These are phyloP conservation scores for Rhinella marina DNA, from an alignment of 2,797 vertebrate genomes.

Conservation along the genomic window DNA sequence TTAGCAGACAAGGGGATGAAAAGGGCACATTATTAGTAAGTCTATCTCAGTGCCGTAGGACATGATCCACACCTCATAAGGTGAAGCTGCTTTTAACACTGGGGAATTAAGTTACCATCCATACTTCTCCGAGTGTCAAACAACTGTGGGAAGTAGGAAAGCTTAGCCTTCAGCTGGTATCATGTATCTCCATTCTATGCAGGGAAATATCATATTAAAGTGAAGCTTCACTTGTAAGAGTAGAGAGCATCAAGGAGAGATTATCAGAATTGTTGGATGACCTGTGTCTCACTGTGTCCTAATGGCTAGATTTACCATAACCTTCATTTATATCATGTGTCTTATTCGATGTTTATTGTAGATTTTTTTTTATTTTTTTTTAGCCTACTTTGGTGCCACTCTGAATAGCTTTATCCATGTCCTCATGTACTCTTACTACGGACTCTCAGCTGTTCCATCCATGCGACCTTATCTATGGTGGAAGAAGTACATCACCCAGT, in stretches of 20 bases:
- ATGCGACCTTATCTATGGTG: slow-evolving; percentile 97
- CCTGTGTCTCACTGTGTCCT: too few species aligned
- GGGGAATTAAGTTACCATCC: background rate
- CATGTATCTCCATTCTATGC: too few species aligned
- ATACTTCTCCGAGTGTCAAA: too few species aligned
- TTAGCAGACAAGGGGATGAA: too few species aligned
- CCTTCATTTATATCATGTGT: background rate
- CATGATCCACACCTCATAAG: background rate
- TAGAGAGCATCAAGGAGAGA: too few species aligned
- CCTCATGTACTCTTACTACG: slow-evolving; percentile 98
- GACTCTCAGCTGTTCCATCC: slow-evolving; percentile 89
- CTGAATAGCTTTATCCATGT: slow-evolving; percentile 97
- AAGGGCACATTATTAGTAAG: too few species aligned
- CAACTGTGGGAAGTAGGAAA: too few species aligned
- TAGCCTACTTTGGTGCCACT: slow-evolving; percentile 93
- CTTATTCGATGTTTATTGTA: background rate
- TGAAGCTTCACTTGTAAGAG: too few species aligned
- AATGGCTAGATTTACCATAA: background rate
- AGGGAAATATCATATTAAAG: too few species aligned
- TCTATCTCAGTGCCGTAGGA: background rate
- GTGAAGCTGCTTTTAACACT: background rate
- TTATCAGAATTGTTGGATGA: too few species aligned
- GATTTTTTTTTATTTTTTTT: slow-evolving; percentile 25
- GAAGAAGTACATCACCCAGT: slow-evolving; percentile 98
- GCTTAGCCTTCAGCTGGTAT: background rate